Conservation (phyloP, 1,140 invertebrate species). For the Drosophila asahinai region DNA sequence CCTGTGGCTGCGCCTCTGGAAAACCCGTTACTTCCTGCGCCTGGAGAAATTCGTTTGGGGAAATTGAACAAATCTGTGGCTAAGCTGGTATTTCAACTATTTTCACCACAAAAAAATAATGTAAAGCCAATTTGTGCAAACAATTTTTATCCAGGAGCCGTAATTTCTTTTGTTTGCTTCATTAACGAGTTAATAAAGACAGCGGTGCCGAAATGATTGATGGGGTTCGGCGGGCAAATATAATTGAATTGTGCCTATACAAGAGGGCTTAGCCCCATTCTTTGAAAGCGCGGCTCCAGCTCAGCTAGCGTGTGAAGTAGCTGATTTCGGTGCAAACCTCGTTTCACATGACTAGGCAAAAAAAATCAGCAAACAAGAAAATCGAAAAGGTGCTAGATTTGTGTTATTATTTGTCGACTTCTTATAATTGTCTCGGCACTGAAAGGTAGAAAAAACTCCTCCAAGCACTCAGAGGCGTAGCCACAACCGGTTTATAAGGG, state of each 20-base stretch:
- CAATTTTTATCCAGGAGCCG: not conserved
- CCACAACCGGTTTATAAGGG: not conserved
- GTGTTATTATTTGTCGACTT: not conserved
- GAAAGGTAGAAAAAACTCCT: not conserved
- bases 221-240: conserved; percentile 1
- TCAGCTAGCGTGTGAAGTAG: conserved; percentile 23
- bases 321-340: conserved; percentile 6
- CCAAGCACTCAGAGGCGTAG: not conserved
- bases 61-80: not conserved
- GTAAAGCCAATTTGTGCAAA: conserved; percentile 1
- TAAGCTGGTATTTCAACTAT: conserved; percentile 3
- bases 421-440: not conserved
- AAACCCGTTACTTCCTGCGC: not conserved
- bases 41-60: conserved; percentile 1
- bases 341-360: conserved; percentile 23
- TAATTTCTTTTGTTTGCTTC: not conserved
- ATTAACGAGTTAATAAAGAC: conserved; percentile 20
- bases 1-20: not conserved
- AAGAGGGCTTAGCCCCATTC: conserved; percentile 17
- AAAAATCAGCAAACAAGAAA: not conserved
- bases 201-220: conserved; percentile 17
- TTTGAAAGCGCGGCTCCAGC: conserved; percentile 4
- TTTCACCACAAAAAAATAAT: not conserved
- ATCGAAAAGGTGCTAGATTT: conserved; percentile 12
- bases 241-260: conserved; percentile 16